phyloP scores from a whole-genome alignment of 2,113 vertebrate genomes.

The Saimiri boliviensis region DNA sequence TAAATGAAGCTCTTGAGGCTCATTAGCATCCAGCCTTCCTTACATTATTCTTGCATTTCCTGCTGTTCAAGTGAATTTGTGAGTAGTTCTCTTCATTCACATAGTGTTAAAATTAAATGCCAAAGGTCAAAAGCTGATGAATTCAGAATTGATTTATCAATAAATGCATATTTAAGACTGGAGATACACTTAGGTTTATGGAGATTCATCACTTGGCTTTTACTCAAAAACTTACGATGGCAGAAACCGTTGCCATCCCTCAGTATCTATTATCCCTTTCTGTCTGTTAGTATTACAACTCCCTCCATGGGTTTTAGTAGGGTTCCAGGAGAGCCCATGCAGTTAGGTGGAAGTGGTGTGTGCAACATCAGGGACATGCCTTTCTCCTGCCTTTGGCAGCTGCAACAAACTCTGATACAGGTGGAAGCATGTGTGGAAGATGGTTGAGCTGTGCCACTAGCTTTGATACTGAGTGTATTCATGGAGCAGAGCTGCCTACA shows the following conservation, averaged over 20 bases:
- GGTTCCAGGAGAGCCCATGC: background rate
- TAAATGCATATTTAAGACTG: background rate
- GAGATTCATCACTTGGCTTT: background rate
- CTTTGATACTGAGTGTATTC: too few species aligned
- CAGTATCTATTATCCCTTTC: background rate
- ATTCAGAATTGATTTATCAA: background rate
- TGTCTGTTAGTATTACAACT: background rate
- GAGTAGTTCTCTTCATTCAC: background rate
- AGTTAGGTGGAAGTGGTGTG: background rate
- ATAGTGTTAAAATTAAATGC: conserved; percentile 28
- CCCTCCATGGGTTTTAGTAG: background rate
- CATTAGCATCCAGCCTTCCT: background rate
- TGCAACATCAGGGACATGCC: background rate
- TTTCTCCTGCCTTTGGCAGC: background rate
- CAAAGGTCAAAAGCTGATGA: conserved; percentile 21
- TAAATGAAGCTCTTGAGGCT: conserved; percentile 40
- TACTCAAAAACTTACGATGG: background rate
- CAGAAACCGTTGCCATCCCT: background rate
- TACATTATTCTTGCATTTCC: conserved; percentile 27
- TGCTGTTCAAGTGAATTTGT: background rate
- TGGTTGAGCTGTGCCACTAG: too few species aligned
- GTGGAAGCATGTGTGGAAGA: background rate
- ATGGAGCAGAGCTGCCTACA: background rate
- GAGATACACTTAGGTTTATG: background rate
- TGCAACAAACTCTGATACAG: background rate